These are phyloP conservation scores for Anguilla japonica DNA, from an alignment of 2,113 vertebrate genomes.

Conservation along the genomic window DNA sequence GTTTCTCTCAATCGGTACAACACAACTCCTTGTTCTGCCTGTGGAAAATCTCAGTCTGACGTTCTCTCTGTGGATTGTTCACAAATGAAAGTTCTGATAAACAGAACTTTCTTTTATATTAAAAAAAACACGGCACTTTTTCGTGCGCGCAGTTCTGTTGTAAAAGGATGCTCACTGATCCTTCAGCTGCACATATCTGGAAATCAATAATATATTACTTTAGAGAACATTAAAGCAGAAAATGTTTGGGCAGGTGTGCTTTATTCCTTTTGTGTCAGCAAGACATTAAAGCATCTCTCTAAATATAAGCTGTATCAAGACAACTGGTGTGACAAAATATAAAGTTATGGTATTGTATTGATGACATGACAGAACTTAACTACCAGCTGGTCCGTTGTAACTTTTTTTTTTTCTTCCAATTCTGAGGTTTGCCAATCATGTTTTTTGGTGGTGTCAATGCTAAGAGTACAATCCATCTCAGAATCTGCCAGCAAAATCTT, in stretches of 20 bases:
- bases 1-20: neutral
- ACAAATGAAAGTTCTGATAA: neutral
- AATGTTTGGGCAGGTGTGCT: neutral
- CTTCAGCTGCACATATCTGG: neutral
- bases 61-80: neutral
- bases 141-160: neutral
- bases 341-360: neutral
- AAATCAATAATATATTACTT: neutral
- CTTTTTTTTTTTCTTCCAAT: neutral
- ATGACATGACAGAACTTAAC: neutral
- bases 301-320: neutral
- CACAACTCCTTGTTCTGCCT: neutral
- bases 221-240: neutral
- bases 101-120: neutral
- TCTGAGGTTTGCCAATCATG: neutral
- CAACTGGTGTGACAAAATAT: neutral
- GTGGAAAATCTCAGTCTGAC: neutral
- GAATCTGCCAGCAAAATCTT: neutral
- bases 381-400: neutral
- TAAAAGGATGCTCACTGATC: neutral
- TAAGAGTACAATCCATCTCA: neutral
- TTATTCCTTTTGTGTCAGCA: neutral
- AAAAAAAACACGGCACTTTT: neutral
- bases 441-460: neutral
- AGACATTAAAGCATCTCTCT: neutral